Base-by-base conservation (phyloP, 2,113 vertebrate genomes). In the Ochotona princeps region DNA sequence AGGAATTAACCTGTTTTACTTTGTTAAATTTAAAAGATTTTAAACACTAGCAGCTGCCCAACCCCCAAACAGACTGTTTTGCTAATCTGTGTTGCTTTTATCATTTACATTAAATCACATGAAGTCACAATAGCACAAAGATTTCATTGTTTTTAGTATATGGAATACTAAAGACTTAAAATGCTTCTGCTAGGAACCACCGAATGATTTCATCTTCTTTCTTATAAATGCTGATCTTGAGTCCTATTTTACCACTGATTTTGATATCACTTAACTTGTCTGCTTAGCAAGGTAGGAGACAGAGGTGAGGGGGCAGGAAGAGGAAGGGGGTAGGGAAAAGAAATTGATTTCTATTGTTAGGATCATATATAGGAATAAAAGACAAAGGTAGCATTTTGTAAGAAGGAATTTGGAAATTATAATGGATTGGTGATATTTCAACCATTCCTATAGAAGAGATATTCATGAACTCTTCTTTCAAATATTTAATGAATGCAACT, bases 391-490 rank as follows among this genome's bases (percentile, higher is more conserved):
- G 9, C 23, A 38, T 65, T 87, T 91, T 80, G 57, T 28, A 86
- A 93, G n/a, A 69, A 87, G 15, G 12, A 79, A 49, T 78, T 44
- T 83, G 13, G 15, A 83, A 86, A 69, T 54, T 51, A 23, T 87
- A 51, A 28, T 65, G 9, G 28, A 51, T 17, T 70, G 47, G 15
- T 57, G 28, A 85, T 63, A 86, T 93, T 85, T 88, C 32, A 57
- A 51, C 8, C 18, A 86, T 73, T 66, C 32, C 51, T 81, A 76
- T 38, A 94, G 74, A 91, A 75, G 15, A 63, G 26, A 91, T 63
- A 60, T 82, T 30, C 54, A 75, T 65, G n/a, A 73, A 20, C 47
- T 38, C 8, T 23, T 61, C 32, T 66, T 57, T 13, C 47, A 65
- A 87, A 49, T 30, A 70, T 83, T 93, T 86, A 35, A 23, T 28